Base-by-base conservation (phyloP, 2,113 vertebrate species). In the Andinoacara biseriatus region DNA sequence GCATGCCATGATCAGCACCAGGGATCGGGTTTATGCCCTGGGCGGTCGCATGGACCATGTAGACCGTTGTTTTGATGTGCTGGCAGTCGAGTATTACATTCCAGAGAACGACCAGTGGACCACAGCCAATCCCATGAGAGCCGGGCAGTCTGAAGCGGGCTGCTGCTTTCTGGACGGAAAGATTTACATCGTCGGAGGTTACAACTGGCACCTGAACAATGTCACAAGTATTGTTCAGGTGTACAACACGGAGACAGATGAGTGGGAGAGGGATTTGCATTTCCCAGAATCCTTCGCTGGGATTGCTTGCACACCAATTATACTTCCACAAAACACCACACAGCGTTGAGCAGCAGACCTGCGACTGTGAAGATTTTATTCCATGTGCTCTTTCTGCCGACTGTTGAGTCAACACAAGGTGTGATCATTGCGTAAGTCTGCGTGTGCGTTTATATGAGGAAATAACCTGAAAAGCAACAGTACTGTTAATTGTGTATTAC, bases 171-270 rank as follows among this genome's bases (percentile, higher is more conserved):
- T 99, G 75, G 96, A 97, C 1, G 92, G 93, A 6, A 99, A 97
- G 93, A 99, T 99, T 90, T 99, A 97, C 79, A 90, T 99, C 0
- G 95, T 99, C 0, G 98, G 98, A 0, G 98, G 98, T 9, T 99
- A 99, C 95, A 99, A 98, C 63, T 99, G 98, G 98, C 97, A 98
- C 65, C 95, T 99, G 31, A 99, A 99, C 95, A 99, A 99, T 0
- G 98, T 99, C 0, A 99, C 98, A 0, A 98, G 98, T 94, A 96
- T 99, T 0, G 97, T 99, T 78, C 98, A 99, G 92, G 98, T 99
- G 46, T 99, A 99, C 72, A 99, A 99, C 95, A 97, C 96, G 0
- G 97, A 98, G 74, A 97, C 96, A 0, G 98, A 99, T 0, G 97
- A 99, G 85, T 99, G 98, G 98, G 98, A 99, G 87, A 95, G 98